phyloP scores from a whole-genome alignment of 2,888 invertebrate species.

The Tachina fera region DNA sequence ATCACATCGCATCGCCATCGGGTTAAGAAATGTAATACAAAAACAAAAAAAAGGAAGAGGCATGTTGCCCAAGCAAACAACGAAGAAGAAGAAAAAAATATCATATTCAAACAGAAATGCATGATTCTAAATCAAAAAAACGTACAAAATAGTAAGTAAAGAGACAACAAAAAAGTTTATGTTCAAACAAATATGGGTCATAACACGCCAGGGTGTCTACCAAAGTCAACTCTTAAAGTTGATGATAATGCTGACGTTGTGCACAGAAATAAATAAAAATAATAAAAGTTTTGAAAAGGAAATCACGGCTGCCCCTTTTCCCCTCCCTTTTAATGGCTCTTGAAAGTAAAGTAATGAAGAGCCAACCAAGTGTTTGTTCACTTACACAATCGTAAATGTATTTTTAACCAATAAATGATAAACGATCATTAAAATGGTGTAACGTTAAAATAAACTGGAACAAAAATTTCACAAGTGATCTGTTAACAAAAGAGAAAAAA shows the following conservation, averaged over 20 bases:
- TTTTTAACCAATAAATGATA: conserved; percentile 47
- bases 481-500: neutral
- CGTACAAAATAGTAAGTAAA: neutral
- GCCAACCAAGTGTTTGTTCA: conserved; percentile 18
- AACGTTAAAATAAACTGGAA: conserved; percentile 3
- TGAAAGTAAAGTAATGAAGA: conserved; percentile 23
- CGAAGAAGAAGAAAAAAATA: neutral
- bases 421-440: conserved; percentile 51
- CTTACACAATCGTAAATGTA: conserved; percentile 26
- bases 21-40: conserved; percentile 25
- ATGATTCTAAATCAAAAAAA: conserved; percentile 52
- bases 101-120: conserved; percentile 46
- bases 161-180: conserved; percentile 43
- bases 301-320: conserved; percentile 23
- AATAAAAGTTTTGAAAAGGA: conserved; percentile 52
- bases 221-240: conserved; percentile 50
- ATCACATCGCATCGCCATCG: neutral
- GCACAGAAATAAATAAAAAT: conserved; percentile 2
- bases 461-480: neutral
- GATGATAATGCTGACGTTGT: conserved; percentile 32
- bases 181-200: conserved; percentile 68
- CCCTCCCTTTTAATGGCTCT: neutral
- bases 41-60: conserved; percentile 49
- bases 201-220: conserved; percentile 71
- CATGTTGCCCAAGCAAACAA: neutral